phyloP scores from a whole-genome alignment of 2,888 invertebrate genomes.

The Podabrus alpinus region DNA sequence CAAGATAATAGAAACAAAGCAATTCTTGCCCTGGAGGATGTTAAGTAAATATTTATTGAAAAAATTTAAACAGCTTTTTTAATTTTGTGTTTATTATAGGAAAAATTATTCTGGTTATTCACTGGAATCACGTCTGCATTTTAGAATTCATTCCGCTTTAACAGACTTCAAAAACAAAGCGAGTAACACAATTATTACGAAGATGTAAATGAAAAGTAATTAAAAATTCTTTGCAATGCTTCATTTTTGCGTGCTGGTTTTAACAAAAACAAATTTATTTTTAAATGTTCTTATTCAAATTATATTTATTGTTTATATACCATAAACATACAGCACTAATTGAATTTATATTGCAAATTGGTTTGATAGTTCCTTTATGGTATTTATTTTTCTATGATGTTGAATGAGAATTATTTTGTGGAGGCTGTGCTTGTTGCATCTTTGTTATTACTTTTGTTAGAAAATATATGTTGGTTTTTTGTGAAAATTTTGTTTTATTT shows the following conservation, averaged over 20 bases:
- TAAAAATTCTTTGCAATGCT: background rate
- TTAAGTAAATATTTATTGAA: slow-evolving; percentile 67
- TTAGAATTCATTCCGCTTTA: slow-evolving; percentile 81
- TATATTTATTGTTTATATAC: background rate
- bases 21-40: slow-evolving; percentile 74
- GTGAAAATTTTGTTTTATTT: background rate
- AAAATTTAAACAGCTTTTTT: background rate
- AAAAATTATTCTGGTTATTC: slow-evolving; percentile 87
- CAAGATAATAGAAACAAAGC: slow-evolving; percentile 72
- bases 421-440: slow-evolving; percentile 26
- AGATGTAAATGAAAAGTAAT: slow-evolving; percentile 4
- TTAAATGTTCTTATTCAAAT: background rate
- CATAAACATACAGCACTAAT: background rate
- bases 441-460: slow-evolving; percentile 5
- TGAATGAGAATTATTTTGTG: slow-evolving; percentile 2
- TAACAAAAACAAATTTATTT: background rate
- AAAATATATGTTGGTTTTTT: background rate
- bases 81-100: slow-evolving; percentile 60
- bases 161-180: slow-evolving; percentile 55
- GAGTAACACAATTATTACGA: slow-evolving; percentile 11
- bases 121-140: slow-evolving; percentile 86
- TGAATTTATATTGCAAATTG: background rate
- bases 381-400: slow-evolving; percentile 8
- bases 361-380: slow-evolving; percentile 12
- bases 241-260: background rate